Conservation (phyloP, 2,888 invertebrate genomes). For the Noctua comes region DNA sequence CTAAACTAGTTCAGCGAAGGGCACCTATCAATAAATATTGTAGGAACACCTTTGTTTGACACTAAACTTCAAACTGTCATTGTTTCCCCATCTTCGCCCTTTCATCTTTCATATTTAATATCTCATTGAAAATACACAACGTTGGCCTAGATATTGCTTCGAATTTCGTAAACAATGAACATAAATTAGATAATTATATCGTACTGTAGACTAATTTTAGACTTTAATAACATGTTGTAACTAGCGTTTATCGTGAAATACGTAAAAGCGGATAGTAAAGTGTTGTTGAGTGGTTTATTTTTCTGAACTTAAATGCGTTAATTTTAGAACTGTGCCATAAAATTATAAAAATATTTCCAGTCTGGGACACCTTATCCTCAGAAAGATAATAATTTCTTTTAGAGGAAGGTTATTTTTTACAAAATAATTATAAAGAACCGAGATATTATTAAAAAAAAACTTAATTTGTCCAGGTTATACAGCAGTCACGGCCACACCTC, state of each 20-base stretch:
- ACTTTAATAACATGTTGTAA: constrained; percentile 15
- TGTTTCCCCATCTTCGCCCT: constrained; percentile 18
- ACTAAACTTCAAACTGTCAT: constrained; percentile 22
- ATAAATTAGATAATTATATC: constrained; percentile 13
- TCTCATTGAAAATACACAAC: constrained; percentile 32
- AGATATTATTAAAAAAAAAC: too few species aligned
- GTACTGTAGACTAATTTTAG: constrained; percentile 18
- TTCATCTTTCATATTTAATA: constrained; percentile 46
- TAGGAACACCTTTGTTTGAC: constrained; percentile 30
- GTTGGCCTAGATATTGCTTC: constrained; percentile 33
- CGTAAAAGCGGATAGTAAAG: neutral
- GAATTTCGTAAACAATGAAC: constrained; percentile 32
- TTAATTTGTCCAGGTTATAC: constrained; percentile 81
- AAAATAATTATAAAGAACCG: neutral
- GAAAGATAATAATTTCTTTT: neutral
- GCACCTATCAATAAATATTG: constrained; percentile 9
- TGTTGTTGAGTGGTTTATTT: neutral
- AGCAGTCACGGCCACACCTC: constrained; percentile 92
- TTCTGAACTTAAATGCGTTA: neutral
- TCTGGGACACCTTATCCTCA: too few species aligned
- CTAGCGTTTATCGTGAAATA: constrained; percentile 1
- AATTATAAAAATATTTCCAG: neutral
- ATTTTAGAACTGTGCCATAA: neutral
- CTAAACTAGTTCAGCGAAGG: constrained; percentile 23
- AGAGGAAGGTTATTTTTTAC: neutral